phyloP scores from a whole-genome alignment of 2,888 invertebrate genomes.

The Galerucella pusilla region DNA sequence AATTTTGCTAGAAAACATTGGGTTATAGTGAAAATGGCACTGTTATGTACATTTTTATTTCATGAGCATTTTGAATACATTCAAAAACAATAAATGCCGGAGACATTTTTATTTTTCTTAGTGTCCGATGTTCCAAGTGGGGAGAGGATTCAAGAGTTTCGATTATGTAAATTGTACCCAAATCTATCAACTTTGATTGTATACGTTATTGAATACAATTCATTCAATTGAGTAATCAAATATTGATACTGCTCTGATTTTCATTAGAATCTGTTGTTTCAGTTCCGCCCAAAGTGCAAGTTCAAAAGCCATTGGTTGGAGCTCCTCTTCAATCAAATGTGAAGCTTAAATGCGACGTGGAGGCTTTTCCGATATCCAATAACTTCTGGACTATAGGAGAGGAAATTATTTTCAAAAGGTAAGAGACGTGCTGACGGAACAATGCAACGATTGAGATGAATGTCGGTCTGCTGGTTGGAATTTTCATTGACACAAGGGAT shows the following conservation, averaged over 20 bases:
- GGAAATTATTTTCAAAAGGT: conserved; percentile 69
- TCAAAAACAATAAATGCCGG: too few relatives aligned
- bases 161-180: neutral
- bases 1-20: too few relatives aligned
- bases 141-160: too few relatives aligned
- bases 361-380: conserved; percentile 74
- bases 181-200: neutral
- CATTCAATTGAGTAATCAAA: neutral
- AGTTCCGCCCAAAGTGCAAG: conserved; percentile 75
- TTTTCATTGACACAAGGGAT: neutral
- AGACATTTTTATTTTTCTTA: too few relatives aligned
- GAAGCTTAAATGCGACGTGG: conserved; percentile 72
- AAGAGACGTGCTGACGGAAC: conserved; percentile 18
- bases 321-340: conserved; percentile 71
- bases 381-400: conserved; percentile 73
- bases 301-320: conserved; percentile 72
- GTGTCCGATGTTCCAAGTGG: too few relatives aligned
- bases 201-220: neutral
- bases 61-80: too few relatives aligned
- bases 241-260: conserved; percentile 10
- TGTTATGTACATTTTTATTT: too few relatives aligned
- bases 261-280: conserved; percentile 50
- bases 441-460: neutral
- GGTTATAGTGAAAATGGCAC: too few relatives aligned
- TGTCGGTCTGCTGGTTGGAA: neutral